Base-by-base conservation (phyloP, 2,888 invertebrate species). In the Nycteola revayana region DNA sequence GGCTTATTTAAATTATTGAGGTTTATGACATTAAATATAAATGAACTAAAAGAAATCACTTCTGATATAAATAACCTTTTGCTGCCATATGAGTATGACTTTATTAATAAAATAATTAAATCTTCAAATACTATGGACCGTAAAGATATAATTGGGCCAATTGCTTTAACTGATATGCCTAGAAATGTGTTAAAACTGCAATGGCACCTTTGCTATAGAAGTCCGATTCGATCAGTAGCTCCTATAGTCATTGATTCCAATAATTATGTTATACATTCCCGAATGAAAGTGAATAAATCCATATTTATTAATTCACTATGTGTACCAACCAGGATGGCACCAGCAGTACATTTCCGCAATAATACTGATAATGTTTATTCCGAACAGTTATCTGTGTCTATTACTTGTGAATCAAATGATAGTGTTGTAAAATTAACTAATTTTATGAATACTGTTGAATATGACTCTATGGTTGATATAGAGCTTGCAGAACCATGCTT, bases 1-100 rank as follows among this genome's bases (percentile, higher is more conserved):
- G 85, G 78, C n/a, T 60, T 89, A 32, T 76, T 90, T 29, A 63
- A 79, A 37, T 63, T 85, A 32, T 66, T 91, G 37, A 75, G 91
- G 43, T 90, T 91, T 55, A 53, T 62, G 10, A 62, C 78, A 9
- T 49, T 89, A 4, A 60, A 72, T 37, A 36, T 63, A 25, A 65
- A 75, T 31, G 89, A 90, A 34, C 70, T 90, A 24, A 61, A 78
- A 35, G 78, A 82, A 58, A 70, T 89, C 36, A 50, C 62, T 32
- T 53, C 48, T 28, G 66, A 74, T 54, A 50, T 62, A 24, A 65
- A 75, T 43, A 84, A 84, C 54, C 53, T 90, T 10, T 55, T 90
- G 8, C 47, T 73, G 21, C 63, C 73, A 36, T 52, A 60, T 38
- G 88, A 88, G 56, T 51, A 40, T 54, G 64, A 63, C 22, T 44